phyloP scores from a whole-genome alignment of 2,888 invertebrate species.

The Euplexia lucipara region DNA sequence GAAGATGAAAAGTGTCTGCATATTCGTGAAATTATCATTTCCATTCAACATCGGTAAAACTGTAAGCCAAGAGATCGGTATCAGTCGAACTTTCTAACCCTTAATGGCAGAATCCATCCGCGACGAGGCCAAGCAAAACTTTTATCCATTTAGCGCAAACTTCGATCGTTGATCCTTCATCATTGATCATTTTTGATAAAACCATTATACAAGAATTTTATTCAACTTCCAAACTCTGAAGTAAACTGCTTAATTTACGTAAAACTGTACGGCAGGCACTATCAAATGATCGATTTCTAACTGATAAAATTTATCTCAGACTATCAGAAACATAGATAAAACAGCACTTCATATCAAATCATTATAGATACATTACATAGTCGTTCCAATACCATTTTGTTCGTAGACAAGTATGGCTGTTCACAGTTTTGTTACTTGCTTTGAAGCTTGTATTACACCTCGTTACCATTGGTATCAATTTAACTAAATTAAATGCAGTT shows the following conservation, averaged over 20 bases:
- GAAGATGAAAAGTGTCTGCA: neutral
- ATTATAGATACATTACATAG: conserved; percentile 48
- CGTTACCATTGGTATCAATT: conserved; percentile 40
- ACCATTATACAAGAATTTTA: conserved; percentile 56
- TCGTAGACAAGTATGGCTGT: conserved; percentile 24
- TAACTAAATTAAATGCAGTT: conserved; percentile 37
- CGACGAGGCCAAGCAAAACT: conserved; percentile 63
- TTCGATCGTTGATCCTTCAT: conserved; percentile 60
- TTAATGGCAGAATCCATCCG: conserved; percentile 67
- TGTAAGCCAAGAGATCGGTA: conserved; percentile 63
- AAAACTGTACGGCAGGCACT: conserved; percentile 30
- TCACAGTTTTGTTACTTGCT: conserved; percentile 38
- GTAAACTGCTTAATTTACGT: conserved; percentile 41
- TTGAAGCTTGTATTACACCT: conserved; percentile 51
- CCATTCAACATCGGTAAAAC: conserved; percentile 49
- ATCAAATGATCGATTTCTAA: conserved; percentile 54
- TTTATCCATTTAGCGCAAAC: conserved; percentile 62
- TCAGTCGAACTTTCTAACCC: conserved; percentile 67
- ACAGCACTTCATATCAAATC: conserved; percentile 41
- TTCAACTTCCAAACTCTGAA: conserved; percentile 40
- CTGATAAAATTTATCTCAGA: conserved; percentile 41
- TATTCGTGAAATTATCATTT: conserved; percentile 34
- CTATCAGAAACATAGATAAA: conserved; percentile 56
- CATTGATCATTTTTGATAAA: conserved; percentile 65
- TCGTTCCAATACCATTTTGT: conserved; percentile 27